Evolutionary conservation across 1,140 invertebrate species (phyloP).

Genomic region (Drosophila tristis): DNA sequence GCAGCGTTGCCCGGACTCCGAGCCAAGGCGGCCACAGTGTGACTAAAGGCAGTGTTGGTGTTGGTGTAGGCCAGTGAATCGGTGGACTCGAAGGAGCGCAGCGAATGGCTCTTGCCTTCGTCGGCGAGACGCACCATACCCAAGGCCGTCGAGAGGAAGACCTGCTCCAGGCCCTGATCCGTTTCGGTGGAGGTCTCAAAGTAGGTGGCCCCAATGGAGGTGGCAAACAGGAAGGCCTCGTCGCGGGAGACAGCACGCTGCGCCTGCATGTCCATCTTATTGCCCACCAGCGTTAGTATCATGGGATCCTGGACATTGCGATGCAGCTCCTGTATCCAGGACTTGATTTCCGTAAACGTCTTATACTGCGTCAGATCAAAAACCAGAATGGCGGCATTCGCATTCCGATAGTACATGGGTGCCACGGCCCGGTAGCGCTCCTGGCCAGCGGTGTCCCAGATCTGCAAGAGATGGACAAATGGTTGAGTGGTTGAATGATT

Average conservation of each 20-base stretch:
- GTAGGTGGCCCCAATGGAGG: conserved; percentile 92
- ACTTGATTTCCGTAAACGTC: conserved; percentile 90
- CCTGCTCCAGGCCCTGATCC: conserved; percentile 89
- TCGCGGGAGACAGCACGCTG: conserved; percentile 87
- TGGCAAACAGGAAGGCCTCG: conserved; percentile 91
- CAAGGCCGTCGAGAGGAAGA: conserved; percentile 88
- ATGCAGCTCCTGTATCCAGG: conserved; percentile 92
- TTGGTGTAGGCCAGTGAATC: conserved; percentile 83
- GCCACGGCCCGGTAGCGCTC: conserved; percentile 94
- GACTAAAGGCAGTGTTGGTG: conserved; percentile 72
- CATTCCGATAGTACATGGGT: conserved; percentile 96
- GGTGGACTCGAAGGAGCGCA: conserved; percentile 85
- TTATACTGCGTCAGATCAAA: conserved; percentile 92
- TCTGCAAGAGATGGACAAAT: conserved; percentile 83
- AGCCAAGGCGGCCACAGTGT: conserved; percentile 52
- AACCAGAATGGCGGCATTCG: conserved; percentile 93
- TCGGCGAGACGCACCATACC: conserved; percentile 85
- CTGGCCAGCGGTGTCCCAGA: conserved; percentile 97
- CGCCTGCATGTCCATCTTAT: conserved; percentile 91
- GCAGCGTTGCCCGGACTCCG: conserved; percentile 46
- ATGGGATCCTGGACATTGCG: conserved; percentile 90
- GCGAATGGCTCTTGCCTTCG: conserved; percentile 84
- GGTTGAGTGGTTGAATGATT: conserved; percentile 4
- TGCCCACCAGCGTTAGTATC: conserved; percentile 92
- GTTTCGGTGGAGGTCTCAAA: conserved; percentile 93